Evolutionary conservation across 37 sponge, comb jelly and placozoan species (phyloP).

Genomic region (Eunapius fragilis): DNA sequence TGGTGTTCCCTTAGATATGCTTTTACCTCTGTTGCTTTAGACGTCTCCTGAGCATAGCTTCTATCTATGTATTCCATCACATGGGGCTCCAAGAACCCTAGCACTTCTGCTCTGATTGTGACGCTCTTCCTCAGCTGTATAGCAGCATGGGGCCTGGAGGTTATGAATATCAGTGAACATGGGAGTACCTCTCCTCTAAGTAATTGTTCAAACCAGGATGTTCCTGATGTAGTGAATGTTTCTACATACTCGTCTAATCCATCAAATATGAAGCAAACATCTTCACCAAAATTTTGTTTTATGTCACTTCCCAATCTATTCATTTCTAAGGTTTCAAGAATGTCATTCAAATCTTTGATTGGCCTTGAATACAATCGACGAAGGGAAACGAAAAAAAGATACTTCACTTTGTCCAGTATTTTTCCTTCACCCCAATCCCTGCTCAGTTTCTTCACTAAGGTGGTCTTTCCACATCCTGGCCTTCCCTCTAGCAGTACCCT

Average conservation of each 20-base stretch:
- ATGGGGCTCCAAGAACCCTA: constrained; percentile 15
- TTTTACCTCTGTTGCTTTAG: neutral
- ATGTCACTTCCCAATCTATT: neutral
- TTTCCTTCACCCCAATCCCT: constrained; percentile 11
- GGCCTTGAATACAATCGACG: neutral
- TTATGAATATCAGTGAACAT: neutral
- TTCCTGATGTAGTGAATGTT: neutral
- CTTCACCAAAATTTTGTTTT: neutral
- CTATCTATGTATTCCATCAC: constrained; percentile 11
- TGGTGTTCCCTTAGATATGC: constrained; percentile 2
- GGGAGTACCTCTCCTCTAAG: neutral
- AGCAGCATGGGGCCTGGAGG: constrained; percentile 31
- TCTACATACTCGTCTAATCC: constrained; percentile 24
- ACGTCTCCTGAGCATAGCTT: neutral
- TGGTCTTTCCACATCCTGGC: constrained; percentile 39
- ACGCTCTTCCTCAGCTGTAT: neutral
- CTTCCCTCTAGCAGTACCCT: no score
- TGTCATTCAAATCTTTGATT: neutral
- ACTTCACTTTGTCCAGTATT: neutral
- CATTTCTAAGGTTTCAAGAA: neutral
- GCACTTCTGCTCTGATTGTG: constrained; percentile 20
- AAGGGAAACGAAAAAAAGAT: constrained; percentile 1
- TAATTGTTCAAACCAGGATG: neutral
- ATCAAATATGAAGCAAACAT: constrained; percentile 19
- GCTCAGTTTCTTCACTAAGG: constrained; percentile 13